Evolutionary conservation across 2,888 invertebrate genomes (phyloP), one percentile per base, ranked within the genome.

Genomic region (Caenorhabditis sp.): DNA sequence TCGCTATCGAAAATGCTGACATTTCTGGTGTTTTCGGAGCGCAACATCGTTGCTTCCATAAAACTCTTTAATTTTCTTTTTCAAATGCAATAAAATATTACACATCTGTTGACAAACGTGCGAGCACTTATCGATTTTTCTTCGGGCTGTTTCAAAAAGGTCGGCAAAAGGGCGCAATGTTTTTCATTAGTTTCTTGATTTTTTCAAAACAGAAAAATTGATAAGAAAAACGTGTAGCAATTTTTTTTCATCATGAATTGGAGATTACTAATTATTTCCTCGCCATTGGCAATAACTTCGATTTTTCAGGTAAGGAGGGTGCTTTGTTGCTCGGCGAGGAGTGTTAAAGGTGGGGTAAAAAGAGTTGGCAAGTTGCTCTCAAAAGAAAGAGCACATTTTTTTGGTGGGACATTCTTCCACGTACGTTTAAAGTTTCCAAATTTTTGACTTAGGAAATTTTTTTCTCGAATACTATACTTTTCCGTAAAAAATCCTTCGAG

Each of bases 231-330:
- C n/a, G n/a, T n/a, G n/a, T n/a, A n/a, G n/a, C n/a, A n/a, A n/a
- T n/a, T n/a, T n/a, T n/a, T n/a, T n/a, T n/a, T n/a, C n/a, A n/a
- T n/a, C n/a, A n/a, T 68, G 5, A 68, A 68, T 23, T 68, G 68
- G 68, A 62, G 59, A 26, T 23, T 73, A 17, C 27, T 73, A 1
- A 53, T 50, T n/a, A 23, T 73, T 12, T 73, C 73, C 5, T 59
- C 65, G 1, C 21, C 65, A 5, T n/a, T 73, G 10, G 73, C 73
- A 7, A 50, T 73, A 1, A 73, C 73, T 14, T 64, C 73, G 17
- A 73, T 73, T 0, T 73, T 73, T 43, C 73, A 73, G 63, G 73
- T 73, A 53, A 38, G 1, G n/a, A n/a, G n/a, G n/a, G n/a, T n/a
- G n/a, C n/a, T n/a, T n/a, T n/a, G n/a, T n/a, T n/a, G n/a, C n/a